Evolutionary conservation across 2,113 vertebrate species (phyloP), one percentile per base, ranked within the genome.

Genomic region (Abramis brama): DNA sequence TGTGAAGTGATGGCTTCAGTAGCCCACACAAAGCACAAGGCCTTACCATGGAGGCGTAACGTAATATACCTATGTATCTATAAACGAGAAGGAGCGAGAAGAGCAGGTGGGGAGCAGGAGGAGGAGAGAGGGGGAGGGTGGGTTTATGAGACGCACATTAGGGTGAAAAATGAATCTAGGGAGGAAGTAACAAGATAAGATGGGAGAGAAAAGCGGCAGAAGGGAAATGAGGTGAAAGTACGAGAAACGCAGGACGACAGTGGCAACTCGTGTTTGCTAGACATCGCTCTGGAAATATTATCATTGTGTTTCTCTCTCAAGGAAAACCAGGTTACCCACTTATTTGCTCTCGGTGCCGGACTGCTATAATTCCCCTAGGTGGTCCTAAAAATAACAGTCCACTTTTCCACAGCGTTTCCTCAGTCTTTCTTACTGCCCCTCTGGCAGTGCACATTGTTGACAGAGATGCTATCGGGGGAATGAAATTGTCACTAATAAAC

Each of bases 271-370:
- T 36, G 52, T 39, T 73, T 83, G 21, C 33, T 59, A 47, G 85
- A 70, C 27, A 76, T 23, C 21, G 15, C 39, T 45, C 47, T 71
- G 30, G 91, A 89, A 91, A 90, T 89, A 90, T 86, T 64, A 79
- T 9, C 1, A 52, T 30, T 17, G 80, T 57, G n/a, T 25, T 89
- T 91, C 90, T 93, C 91, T 78, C 91, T 78, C 77, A 85, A 82
- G 90, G 66, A 89, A 95, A 95, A 94, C 91, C 93, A 95, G 95
- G 94, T 95, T 94, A 95, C 93, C 95, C 92, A 94, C 88, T 94
- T 93, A 93, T 90, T 87, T 89, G 90, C 89, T 85, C 90, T 91
- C n/a, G 52, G 88, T 87, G 84, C 90, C 33, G 89, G 91, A 92
- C 92, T 71, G 86, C 89, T 84, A 85, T 9, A 86, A 87, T 85